A percentile compares a stretch with the other conserved stretches of the same genome.
phyloP scores from a whole-genome alignment of 92 coral and sea anemone genomes.

The Bergia puertoricense region DNA sequence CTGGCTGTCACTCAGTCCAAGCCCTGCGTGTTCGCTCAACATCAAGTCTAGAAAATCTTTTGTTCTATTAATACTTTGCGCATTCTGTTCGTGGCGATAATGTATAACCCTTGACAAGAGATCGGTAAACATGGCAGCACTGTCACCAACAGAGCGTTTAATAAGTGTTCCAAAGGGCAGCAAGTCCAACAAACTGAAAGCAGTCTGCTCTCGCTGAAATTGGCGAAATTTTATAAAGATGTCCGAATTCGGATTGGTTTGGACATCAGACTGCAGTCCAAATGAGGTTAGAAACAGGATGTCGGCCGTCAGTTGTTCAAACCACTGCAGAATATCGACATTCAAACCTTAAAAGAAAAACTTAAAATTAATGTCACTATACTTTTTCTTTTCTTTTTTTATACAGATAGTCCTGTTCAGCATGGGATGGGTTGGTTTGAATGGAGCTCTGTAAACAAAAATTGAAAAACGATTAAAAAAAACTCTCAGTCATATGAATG shows the following conservation, averaged over 20 bases:
- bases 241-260: conserved; percentile 61
- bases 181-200: neutral
- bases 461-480: too few species aligned
- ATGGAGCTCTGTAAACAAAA: too few species aligned
- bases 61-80: neutral
- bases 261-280: conserved; percentile 67
- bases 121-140: neutral
- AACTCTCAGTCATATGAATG: too few species aligned
- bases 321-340: conserved; percentile 70
- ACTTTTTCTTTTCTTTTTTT: too few species aligned
- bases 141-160: neutral
- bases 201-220: neutral
- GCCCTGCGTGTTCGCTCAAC: neutral
- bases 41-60: conserved; percentile 25
- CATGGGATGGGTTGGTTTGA: too few species aligned
- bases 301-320: conserved; percentile 67
- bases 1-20: conserved; percentile 30
- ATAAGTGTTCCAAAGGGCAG: conserved; percentile 21
- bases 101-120: conserved; percentile 24
- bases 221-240: conserved; percentile 37
- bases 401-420: too few species aligned
- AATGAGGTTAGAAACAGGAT: conserved; percentile 65
- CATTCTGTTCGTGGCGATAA: conserved; percentile 8
- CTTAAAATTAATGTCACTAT: neutral
- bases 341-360: conserved; percentile 50